Evolutionary conservation across 2,888 invertebrate species (phyloP).

Genomic region (Trisateles emortualis): DNA sequence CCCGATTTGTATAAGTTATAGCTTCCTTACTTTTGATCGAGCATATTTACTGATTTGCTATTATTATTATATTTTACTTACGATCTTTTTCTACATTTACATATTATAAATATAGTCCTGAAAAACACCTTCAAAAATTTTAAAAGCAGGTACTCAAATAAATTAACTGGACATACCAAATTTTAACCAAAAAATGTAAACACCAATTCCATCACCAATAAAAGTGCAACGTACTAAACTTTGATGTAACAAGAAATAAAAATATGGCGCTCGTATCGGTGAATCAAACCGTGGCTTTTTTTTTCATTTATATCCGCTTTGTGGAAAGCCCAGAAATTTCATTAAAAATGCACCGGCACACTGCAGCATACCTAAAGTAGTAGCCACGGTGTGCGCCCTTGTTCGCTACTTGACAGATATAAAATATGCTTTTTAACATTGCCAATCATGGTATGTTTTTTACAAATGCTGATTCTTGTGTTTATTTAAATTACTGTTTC

Average conservation of each 20-base stretch:
- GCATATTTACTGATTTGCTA: too few relatives aligned
- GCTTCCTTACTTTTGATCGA: too few relatives aligned
- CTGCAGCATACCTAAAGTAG: conserved; percentile 44
- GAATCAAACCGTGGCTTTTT: conserved; percentile 64
- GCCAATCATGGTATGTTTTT: not conserved
- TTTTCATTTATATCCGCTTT: conserved; percentile 73
- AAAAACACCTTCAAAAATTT: not conserved
- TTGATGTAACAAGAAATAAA: conserved; percentile 48
- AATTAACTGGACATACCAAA: not conserved
- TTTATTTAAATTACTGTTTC: too few relatives aligned
- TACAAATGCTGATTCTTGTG: too few relatives aligned
- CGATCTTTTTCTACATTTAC: too few relatives aligned
- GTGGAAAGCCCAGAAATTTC: conserved; percentile 79
- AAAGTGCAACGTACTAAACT: conserved; percentile 42
- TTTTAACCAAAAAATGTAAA: conserved; percentile 1
- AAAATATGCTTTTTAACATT: conserved; percentile 21
- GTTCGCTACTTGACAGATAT: conserved; percentile 45
- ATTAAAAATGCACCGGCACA: conserved; percentile 65
- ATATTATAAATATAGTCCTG: too few relatives aligned
- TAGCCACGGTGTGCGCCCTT: conserved; percentile 36
- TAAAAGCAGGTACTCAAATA: not conserved
- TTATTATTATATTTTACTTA: too few relatives aligned
- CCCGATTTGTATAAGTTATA: too few relatives aligned
- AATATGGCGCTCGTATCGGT: conserved; percentile 55
- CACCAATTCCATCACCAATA: conserved; percentile 26